phyloP scores from a whole-genome alignment of 2,113 vertebrate genomes.

The Coregonus clupeaformis region DNA sequence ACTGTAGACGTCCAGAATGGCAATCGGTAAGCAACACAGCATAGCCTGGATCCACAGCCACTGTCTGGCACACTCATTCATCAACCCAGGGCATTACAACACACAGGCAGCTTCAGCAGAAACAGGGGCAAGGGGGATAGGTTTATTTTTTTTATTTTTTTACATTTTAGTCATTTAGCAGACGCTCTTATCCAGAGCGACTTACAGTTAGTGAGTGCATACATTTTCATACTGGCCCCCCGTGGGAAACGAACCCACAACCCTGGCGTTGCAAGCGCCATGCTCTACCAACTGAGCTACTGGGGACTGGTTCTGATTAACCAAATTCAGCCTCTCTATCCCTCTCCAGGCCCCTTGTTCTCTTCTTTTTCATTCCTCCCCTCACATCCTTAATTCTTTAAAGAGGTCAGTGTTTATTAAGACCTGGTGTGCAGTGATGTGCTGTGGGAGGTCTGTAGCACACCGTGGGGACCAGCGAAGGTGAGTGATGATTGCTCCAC shows the following conservation, averaged over 20 bases:
- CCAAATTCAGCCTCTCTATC: constrained; percentile 59
- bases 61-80: constrained; percentile 61
- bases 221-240: too few species aligned
- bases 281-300: too few species aligned
- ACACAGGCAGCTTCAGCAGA: too few species aligned
- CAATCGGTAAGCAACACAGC: constrained; percentile 46
- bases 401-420: constrained; percentile 57
- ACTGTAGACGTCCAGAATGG: constrained; percentile 48
- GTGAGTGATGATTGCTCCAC: constrained; percentile 4
- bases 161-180: too few species aligned
- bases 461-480: neutral
- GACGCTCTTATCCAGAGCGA: too few species aligned
- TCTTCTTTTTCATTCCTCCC: constrained; percentile 40
- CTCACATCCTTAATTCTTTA: constrained; percentile 40
- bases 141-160: too few species aligned
- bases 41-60: constrained; percentile 34
- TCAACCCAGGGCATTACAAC: constrained; percentile 57
- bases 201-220: too few species aligned
- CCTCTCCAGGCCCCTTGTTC: constrained; percentile 40
- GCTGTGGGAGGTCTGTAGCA: constrained; percentile 14
- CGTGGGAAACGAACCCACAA: too few species aligned
- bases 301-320: constrained; percentile 70
- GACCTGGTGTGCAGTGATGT: constrained; percentile 28
- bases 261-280: too few species aligned
- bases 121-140: constrained; percentile 25